Evolutionary conservation across 2,797 vertebrate species (phyloP), one percentile per base, ranked within the genome.

Genomic region (Chaetophractus vellerosus): DNA sequence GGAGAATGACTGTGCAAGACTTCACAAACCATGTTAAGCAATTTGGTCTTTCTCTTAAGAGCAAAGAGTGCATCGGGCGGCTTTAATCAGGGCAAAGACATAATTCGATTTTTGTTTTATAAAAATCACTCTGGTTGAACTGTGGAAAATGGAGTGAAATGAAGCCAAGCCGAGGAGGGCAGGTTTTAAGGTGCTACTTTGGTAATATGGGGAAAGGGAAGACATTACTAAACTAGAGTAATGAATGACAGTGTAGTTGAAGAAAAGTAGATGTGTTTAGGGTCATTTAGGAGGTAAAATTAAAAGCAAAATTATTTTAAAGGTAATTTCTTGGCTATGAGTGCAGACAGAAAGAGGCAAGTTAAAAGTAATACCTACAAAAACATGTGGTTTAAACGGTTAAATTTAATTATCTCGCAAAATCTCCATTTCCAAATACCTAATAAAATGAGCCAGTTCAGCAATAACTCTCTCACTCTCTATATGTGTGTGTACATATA

Each of bases 341-440:
- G 14, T 41, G 9, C 11, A 87, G 11, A 95, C 57, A 90, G 68
- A 81, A 76, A 83, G 45, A 75, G 21, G 41, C 6, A 18, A 87
- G 57, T 72, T 19, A 68, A 93, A 95, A 92, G 50, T n/a, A 78
- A 61, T 38, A 74, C 15, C 12, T 41, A 52, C 16, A 72, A 71
- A 87, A 23, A 78, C 1, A 79, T 72, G 33, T 79, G 8, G 74
- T 74, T 83, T 72, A 83, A 95, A 55, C 88, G 12, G 26, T 76
- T 41, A 26, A 38, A 38, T 90, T 33, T 76, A 82, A 90, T 81
- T 55, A 68, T 41, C 24, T 68, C 64, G 83, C 4, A 88, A n/a
- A 74, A 38, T 79, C 81, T 71, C 68, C 48, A 90, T 66, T 93
- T 95, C 31, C 23, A 87, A 93, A 87, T 52, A 76, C 64, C 26